Base-by-base conservation (phyloP, 1,140 invertebrate genomes). In the Planococcus citri region DNA sequence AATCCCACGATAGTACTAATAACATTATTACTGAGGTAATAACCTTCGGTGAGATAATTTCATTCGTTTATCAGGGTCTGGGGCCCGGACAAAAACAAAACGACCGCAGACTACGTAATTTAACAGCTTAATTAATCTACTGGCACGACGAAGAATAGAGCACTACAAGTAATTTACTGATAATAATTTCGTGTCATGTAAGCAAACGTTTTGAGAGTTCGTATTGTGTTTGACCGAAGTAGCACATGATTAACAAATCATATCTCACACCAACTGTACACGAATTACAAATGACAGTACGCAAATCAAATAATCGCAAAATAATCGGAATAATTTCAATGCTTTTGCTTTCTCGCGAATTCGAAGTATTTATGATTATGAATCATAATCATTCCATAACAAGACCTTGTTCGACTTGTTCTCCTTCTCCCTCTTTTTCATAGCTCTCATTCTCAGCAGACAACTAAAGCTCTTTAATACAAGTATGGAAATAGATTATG, bases 301-400 rank as follows among this genome's bases (percentile, higher is more conserved):
- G 41, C 17, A 33, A 33, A 51, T 51, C 2, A 51, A 51, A 51
- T 51, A 51, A 51, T 51, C 41, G 41, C 41, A 9, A 51, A 51
- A 51, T 51, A 51, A 51, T 51, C 41, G 17, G 41, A 17, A 20
- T 51, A 51, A 51, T 51, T 20, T 14, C 41, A 51, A 14, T n/a
- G 10, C 41, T 51, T 51, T 51, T 51, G 10, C 10, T 17, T 51
- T 51, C 41, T 14, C 41, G 17, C 17, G 41, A 51, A 51, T 51
- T 51, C 41, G 17, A 51, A 51, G 41, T 51, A 51, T 51, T 51
- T 51, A 51, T 51, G 41, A 51, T n/a, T n/a, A n/a, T n/a, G n/a
- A n/a, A n/a, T n/a, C n/a, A n/a, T n/a, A n/a, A 51, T 51, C 41
- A 51, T 51, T 51, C 41, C 6, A 2, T 3, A 51, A 3, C 17